Conservation (phyloP, 2,113 vertebrate genomes). For the Sorex araneus region DNA sequence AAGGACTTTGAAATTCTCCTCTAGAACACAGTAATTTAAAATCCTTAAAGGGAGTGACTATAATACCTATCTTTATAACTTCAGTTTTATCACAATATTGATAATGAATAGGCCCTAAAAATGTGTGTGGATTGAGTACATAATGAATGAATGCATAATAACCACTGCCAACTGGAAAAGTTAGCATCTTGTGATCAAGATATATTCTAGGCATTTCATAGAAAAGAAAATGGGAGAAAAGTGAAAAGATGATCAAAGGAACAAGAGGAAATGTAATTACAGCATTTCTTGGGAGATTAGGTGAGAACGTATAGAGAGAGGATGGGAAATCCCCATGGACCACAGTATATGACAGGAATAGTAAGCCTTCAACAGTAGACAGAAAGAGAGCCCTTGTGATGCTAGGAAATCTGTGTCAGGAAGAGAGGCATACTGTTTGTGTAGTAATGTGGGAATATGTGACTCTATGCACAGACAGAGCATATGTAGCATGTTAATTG, state of each 20-base stretch:
- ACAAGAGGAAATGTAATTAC: neutral
- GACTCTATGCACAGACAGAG: constrained; percentile 8
- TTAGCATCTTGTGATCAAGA: constrained; percentile 15
- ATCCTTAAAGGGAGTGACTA: neutral
- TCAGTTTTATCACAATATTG: neutral
- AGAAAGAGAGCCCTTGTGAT: constrained; percentile 60
- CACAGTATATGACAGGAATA: neutral
- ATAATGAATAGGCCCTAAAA: neutral
- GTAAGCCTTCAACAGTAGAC: neutral
- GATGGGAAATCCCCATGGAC: constrained; percentile 23
- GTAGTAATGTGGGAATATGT: neutral
- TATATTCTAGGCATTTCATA: neutral
- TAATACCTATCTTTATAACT: neutral
- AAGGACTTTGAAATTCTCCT: neutral
- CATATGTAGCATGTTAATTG: constrained; percentile 75
- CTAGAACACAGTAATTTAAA: neutral
- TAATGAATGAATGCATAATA: constrained; percentile 53
- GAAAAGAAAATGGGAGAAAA: constrained; percentile 35
- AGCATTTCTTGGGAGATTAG: neutral
- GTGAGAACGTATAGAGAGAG: neutral
- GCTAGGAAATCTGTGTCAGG: neutral
- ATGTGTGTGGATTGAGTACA: neutral
- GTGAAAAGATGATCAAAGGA: constrained; percentile 43
- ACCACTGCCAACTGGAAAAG: neutral
- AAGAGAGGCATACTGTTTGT: rapidly evolving